A percentile compares a stretch with the other conserved stretches of the same genome.
These are phyloP conservation scores for Echinometra lucunter DNA, from an alignment of 53 echinoderm and acorn worm species.

Conservation along the genomic window DNA sequence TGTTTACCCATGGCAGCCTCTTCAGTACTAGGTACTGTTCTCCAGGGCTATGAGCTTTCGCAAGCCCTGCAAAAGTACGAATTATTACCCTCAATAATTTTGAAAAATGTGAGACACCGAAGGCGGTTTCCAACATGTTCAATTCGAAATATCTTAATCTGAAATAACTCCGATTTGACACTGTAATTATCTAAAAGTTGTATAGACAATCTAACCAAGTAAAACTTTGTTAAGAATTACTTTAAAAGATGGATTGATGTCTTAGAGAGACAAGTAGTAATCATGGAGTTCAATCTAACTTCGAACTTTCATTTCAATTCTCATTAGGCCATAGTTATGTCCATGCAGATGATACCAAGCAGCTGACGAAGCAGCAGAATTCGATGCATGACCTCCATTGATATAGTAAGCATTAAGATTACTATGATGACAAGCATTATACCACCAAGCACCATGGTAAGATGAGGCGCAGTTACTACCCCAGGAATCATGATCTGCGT, in stretches of 20 bases:
- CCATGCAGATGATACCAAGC: slow-evolving; percentile 77
- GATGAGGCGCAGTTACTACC: slow-evolving; percentile 73
- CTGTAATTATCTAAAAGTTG: too few species aligned
- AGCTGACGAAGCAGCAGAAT: neutral
- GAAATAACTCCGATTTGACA: too few species aligned
- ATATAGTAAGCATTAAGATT: slow-evolving; percentile 82
- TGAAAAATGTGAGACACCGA: too few species aligned
- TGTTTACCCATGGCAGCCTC: too few species aligned
- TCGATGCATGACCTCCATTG: slow-evolving; percentile 21
- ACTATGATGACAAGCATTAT: slow-evolving; percentile 58
- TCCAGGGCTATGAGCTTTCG: too few species aligned
- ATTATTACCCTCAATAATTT: too few species aligned
- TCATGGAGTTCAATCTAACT: neutral
- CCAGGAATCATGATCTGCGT: slow-evolving; percentile 74
- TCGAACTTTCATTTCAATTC: slow-evolving; percentile 72
- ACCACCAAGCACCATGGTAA: slow-evolving; percentile 84
- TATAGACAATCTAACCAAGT: too few species aligned
- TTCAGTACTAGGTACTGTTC: too few species aligned
- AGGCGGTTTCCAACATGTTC: too few species aligned
- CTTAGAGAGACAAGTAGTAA: neutral
- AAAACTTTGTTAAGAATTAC: too few species aligned
- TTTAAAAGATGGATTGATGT: neutral
- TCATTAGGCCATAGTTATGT: slow-evolving; percentile 74
- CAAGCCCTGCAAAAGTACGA: too few species aligned
- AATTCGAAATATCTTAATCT: too few species aligned